Evolutionary conservation across 2,888 invertebrate species (phyloP).

Genomic region (Rhaphigaster nebulosa): DNA sequence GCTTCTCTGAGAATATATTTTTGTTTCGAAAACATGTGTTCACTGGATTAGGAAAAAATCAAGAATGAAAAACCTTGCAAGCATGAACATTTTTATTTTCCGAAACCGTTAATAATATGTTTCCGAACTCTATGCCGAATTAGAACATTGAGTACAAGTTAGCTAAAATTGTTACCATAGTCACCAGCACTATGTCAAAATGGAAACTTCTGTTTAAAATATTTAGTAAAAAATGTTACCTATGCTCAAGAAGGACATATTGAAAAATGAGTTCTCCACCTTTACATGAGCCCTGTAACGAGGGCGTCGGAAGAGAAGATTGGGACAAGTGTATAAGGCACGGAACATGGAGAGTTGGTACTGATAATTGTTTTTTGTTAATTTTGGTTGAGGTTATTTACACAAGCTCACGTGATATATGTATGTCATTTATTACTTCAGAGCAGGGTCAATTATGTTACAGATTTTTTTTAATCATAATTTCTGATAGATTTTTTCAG

Average conservation of each 20-base stretch:
- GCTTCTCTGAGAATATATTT: not conserved
- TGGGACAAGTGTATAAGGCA: slow-evolving; percentile 51
- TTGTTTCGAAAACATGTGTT: not conserved
- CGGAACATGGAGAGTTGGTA: slow-evolving; percentile 51
- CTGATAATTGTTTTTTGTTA: not conserved
- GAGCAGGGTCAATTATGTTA: not conserved
- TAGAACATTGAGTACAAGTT: not conserved
- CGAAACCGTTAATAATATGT: not conserved
- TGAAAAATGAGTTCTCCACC: slow-evolving; percentile 17
- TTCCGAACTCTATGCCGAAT: not conserved
- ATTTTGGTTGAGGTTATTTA: not conserved
- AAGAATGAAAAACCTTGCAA: not conserved
- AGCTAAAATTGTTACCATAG: slow-evolving; percentile 47
- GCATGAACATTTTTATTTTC: not conserved
- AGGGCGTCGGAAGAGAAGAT: not conserved
- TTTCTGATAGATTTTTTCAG: not conserved
- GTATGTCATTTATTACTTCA: not conserved
- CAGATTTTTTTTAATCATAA: not conserved
- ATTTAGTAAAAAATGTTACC: slow-evolving; percentile 44
- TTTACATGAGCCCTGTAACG: not conserved
- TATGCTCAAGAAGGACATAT: slow-evolving; percentile 33
- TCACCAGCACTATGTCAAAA: slow-evolving; percentile 38
- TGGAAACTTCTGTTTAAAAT: slow-evolving; percentile 17
- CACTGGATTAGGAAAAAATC: not conserved
- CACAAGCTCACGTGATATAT: not conserved